Percentiles rank a stretch among this genome's conserved stretches.
Evolutionary conservation across 2,113 vertebrate genomes (phyloP).

Genomic region (Strix uralensis): DNA sequence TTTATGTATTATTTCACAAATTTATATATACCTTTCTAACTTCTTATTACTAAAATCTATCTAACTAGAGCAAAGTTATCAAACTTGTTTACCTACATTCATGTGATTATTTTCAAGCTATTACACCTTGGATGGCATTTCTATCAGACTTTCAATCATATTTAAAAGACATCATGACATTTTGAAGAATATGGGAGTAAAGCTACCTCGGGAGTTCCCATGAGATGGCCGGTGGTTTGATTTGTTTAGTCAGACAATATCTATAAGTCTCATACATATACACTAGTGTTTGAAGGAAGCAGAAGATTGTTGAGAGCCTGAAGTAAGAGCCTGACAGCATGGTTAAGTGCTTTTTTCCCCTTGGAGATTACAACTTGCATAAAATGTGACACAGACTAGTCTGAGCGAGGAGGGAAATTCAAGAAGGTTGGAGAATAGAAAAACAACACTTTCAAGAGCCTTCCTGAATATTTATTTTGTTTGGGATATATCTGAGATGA

Average conservation of each 20-base stretch:
- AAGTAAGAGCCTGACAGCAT: constrained; percentile 14
- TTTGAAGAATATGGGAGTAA: not conserved
- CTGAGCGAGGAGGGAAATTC: constrained; percentile 2
- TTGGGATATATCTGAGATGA: not conserved
- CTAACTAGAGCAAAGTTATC: not conserved
- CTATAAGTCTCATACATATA: not conserved
- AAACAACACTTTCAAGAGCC: not conserved
- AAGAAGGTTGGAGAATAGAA: not conserved
- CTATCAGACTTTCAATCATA: not conserved
- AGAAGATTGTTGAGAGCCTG: not conserved
- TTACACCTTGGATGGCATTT: not conserved
- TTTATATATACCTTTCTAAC: not conserved
- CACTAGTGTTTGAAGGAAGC: not conserved
- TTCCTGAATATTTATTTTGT: constrained; percentile 35
- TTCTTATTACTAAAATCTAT: not conserved
- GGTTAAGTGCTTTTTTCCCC: constrained; percentile 21
- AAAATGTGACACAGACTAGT: not conserved
- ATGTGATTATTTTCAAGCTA: not conserved
- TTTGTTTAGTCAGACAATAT: constrained; percentile 39
- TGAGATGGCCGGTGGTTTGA: not conserved
- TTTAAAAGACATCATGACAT: not conserved
- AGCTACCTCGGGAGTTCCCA: not conserved
- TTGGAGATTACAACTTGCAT: constrained; percentile 2
- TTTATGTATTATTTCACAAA: not conserved
- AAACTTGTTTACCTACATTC: not conserved